Percentiles rank a stretch among this genome's conserved stretches.
These are phyloP conservation scores for Dendrocincla fuliginosa DNA, from an alignment of 2,797 vertebrate species.

Conservation along the genomic window DNA sequence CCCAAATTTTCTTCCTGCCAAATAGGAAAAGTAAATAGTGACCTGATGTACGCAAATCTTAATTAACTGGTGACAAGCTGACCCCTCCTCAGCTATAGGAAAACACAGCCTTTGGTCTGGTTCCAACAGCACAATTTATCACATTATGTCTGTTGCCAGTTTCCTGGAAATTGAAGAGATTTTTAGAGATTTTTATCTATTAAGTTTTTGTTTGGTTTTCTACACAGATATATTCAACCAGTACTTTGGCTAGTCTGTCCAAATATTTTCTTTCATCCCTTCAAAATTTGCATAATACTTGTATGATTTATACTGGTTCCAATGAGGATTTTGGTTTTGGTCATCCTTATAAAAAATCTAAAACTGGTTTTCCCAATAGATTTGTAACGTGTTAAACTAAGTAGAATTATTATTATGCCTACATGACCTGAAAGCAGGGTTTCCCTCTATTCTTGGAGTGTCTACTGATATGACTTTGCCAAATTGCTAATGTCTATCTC, in stretches of 20 bases:
- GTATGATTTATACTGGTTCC: background rate
- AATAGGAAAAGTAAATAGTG: background rate
- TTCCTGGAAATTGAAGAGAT: background rate
- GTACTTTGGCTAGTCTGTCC: background rate
- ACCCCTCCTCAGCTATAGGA: background rate
- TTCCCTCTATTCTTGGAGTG: background rate
- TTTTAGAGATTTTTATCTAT: background rate
- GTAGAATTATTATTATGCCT: background rate
- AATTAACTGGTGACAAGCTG: background rate
- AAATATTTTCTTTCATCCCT: background rate
- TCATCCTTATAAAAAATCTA: background rate
- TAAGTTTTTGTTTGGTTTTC: background rate
- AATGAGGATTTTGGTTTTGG: background rate
- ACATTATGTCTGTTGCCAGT: background rate
- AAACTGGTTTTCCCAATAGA: background rate
- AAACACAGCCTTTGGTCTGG: background rate
- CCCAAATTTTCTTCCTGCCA: background rate
- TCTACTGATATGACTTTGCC: background rate
- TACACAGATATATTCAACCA: background rate
- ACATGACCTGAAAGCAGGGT: background rate
- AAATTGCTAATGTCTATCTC: background rate
- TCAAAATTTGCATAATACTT: background rate
- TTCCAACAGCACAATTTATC: background rate
- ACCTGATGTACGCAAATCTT: background rate
- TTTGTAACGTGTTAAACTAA: background rate